Conservation (phyloP, 2,888 invertebrate species). For the Drosophila atripex region DNA sequence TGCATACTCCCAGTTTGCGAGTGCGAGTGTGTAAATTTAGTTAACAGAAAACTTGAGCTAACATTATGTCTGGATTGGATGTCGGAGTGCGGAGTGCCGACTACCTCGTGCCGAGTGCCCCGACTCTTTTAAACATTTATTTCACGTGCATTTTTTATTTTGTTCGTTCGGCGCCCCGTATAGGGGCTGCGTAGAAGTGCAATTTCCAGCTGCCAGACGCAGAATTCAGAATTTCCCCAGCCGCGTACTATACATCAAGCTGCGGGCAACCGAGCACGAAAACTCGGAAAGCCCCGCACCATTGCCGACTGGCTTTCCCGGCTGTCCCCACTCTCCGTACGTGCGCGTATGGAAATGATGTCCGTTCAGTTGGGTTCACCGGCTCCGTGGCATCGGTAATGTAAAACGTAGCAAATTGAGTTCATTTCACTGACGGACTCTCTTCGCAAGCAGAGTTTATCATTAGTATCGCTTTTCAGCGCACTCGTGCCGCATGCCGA, state of each 20-base stretch:
- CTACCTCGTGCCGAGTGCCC: background rate
- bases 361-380: slow-evolving; percentile 22
- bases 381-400: slow-evolving; percentile 45
- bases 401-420: slow-evolving; percentile 76
- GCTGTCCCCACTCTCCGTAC: background rate
- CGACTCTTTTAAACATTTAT: slow-evolving; percentile 35
- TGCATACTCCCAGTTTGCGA: slow-evolving; percentile 67
- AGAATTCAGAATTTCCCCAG: slow-evolving; percentile 32
- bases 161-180: slow-evolving; percentile 5
- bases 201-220: slow-evolving; percentile 73
- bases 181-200: slow-evolving; percentile 46
- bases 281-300: slow-evolving; percentile 9
- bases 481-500: slow-evolving; percentile 64
- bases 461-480: slow-evolving; percentile 82
- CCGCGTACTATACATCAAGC: slow-evolving; percentile 37
- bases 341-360: slow-evolving; percentile 40
- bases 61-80: slow-evolving; percentile 57
- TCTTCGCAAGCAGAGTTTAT: slow-evolving; percentile 67
- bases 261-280: slow-evolving; percentile 46
- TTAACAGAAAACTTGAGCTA: slow-evolving; percentile 75
- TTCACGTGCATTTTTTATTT: slow-evolving; percentile 23
- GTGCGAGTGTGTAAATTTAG: slow-evolving; percentile 64
- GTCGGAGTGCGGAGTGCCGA: slow-evolving; percentile 3
- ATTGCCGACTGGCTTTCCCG: slow-evolving; percentile 1
- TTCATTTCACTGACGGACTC: slow-evolving; percentile 73